Evolutionary conservation across 2,113 vertebrate genomes (phyloP).

Genomic region (Erythrolamprus reginae): DNA sequence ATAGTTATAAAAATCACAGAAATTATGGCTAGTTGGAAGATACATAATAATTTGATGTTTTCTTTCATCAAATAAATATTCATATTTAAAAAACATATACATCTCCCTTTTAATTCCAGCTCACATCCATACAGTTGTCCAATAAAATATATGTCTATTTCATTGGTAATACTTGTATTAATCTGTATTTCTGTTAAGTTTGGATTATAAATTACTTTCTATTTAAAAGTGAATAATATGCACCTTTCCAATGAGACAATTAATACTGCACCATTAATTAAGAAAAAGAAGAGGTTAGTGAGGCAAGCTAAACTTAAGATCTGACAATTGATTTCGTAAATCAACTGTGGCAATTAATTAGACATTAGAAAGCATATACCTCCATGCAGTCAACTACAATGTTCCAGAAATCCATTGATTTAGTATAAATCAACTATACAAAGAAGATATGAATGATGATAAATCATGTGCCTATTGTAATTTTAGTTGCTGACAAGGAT

Average conservation of each 20-base stretch:
- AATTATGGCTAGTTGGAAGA: neutral
- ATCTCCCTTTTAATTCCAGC: neutral
- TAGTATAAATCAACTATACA: neutral
- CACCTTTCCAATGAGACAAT: neutral
- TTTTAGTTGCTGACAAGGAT: slow-evolving; percentile 20
- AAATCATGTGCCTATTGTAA: neutral
- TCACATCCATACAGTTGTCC: neutral
- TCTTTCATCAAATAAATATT: neutral
- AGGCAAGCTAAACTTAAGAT: neutral
- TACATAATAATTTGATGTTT: neutral
- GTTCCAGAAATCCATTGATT: neutral
- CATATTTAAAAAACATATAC: neutral
- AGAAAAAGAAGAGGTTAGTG: neutral
- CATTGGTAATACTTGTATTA: neutral
- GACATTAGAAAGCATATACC: neutral
- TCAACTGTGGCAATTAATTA: neutral
- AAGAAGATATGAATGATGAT: slow-evolving; percentile 16
- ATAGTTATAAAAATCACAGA: neutral
- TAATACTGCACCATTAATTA: neutral
- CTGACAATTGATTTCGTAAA: neutral
- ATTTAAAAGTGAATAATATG: neutral
- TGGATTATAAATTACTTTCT: neutral
- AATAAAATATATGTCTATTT: neutral
- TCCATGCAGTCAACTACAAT: neutral
- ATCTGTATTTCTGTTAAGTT: neutral